These are phyloP conservation scores for Bombus waltoni DNA, from an alignment of 1,140 invertebrate genomes.

Conservation along the genomic window DNA sequence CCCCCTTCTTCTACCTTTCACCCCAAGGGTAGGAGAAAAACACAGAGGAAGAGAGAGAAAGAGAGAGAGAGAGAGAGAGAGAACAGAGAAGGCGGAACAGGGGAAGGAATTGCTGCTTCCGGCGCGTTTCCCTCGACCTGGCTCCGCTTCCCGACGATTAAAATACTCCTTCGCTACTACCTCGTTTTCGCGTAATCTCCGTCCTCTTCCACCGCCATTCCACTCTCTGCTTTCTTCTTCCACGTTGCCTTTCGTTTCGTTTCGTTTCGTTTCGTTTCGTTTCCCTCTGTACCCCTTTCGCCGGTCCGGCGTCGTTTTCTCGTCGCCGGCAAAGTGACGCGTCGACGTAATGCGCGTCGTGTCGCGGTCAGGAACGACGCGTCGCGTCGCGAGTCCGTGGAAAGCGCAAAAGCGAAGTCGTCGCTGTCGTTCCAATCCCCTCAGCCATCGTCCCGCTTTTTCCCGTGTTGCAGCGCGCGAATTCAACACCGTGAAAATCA, in stretches of 20 bases:
- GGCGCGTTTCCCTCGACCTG: slow-evolving; percentile 9
- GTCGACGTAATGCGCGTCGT: background rate
- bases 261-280: slow-evolving; percentile 14
- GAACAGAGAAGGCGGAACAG: background rate
- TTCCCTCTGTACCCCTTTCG: background rate
- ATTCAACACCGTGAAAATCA: slow-evolving; percentile 28
- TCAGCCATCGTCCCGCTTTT: too few relatives aligned
- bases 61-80: background rate
- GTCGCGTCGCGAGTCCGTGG: background rate
- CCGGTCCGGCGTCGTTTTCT: background rate
- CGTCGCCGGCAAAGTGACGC: slow-evolving; percentile 23
- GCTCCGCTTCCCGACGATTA: slow-evolving; percentile 45
- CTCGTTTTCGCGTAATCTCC: slow-evolving; percentile 24
- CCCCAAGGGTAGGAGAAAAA: background rate
- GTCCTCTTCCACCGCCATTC: background rate
- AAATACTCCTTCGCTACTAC: slow-evolving; percentile 37
- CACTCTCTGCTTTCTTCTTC: too few relatives aligned
- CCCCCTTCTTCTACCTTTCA: background rate
- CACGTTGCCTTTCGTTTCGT: slow-evolving; percentile 25
- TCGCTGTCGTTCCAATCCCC: background rate
- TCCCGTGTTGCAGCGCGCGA: background rate
- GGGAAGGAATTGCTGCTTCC: background rate
- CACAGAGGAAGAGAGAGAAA: background rate
- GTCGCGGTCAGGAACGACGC: background rate
- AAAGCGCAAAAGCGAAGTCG: slow-evolving; percentile 23